Conservation (phyloP, 1,140 invertebrate genomes). For the Drosophila kohkoa region DNA sequence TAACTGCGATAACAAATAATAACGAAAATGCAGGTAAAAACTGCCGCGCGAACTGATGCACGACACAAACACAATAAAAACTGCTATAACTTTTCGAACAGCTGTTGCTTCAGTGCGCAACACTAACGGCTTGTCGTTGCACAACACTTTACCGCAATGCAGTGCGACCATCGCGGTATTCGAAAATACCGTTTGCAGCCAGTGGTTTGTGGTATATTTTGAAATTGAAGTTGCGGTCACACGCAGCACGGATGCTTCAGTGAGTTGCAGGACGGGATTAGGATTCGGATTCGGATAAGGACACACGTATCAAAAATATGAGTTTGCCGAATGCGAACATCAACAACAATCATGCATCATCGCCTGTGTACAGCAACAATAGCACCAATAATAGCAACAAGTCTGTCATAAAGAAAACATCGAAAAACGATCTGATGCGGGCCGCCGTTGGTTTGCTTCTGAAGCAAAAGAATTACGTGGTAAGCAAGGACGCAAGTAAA, state of each 20-base stretch:
- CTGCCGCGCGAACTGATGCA: conserved; percentile 27
- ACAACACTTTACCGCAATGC: conserved; percentile 29
- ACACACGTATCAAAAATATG: conserved; percentile 55
- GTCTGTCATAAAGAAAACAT: conserved; percentile 62
- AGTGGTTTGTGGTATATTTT: not conserved
- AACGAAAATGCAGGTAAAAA: conserved; percentile 16
- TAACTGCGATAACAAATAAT: not conserved
- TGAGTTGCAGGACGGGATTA: conserved; percentile 66
- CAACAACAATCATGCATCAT: conserved; percentile 64
- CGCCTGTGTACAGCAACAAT: conserved; percentile 52
- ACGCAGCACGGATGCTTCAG: conserved; percentile 45
- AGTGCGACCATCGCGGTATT: not conserved
- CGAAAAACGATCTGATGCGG: conserved; percentile 76
- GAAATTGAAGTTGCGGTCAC: conserved; percentile 6
- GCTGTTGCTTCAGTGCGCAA: conserved; percentile 24
- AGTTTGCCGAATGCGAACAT: conserved; percentile 68
- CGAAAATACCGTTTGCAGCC: not conserved
- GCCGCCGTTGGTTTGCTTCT: conserved; percentile 77
- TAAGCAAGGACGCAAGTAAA: conserved; percentile 34
- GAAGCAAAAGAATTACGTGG: conserved; percentile 83
- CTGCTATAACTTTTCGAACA: conserved; percentile 32
- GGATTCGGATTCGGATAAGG: conserved; percentile 55
- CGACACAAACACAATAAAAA: conserved; percentile 31
- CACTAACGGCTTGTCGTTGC: conserved; percentile 11
- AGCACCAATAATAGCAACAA: conserved; percentile 51